A percentile compares a stretch with the other conserved stretches of the same genome.
Conservation (phyloP, 2,113 vertebrate species). For the Micronisus gabar region DNA sequence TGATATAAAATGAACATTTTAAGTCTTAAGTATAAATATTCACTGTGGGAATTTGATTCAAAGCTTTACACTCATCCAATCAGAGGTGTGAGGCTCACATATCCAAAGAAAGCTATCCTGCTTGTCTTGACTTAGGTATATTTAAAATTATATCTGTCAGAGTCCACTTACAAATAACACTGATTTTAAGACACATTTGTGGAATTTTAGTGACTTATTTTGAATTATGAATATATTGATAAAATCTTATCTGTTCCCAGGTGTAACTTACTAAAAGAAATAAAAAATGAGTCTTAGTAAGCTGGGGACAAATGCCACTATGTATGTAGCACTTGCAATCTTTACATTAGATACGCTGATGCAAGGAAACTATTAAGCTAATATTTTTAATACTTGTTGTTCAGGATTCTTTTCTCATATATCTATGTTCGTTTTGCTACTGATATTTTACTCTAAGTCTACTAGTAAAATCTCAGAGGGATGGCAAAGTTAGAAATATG, state of each 20-base stretch:
- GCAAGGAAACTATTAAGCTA: neutral
- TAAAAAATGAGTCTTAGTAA: neutral
- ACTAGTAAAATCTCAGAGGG: neutral
- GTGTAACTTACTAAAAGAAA: neutral
- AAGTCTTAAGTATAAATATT: neutral
- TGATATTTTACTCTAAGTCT: neutral
- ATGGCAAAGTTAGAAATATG: neutral
- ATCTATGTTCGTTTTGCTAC: neutral
- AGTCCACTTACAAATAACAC: neutral
- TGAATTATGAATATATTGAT: neutral
- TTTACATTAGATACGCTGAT: neutral
- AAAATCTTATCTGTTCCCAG: neutral
- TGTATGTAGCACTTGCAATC: neutral
- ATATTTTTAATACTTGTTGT: neutral
- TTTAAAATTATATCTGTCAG: neutral
- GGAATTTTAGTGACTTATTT: neutral
- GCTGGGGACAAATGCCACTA: neutral
- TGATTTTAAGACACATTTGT: neutral
- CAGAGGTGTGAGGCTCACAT: neutral
- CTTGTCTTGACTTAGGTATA: neutral
- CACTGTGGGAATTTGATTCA: neutral
- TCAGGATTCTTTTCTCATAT: neutral
- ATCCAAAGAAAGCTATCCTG: neutral
- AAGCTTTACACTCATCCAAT: neutral
- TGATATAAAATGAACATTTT: slow-evolving; percentile 5